Conservation (phyloP, 2,113 vertebrate species). For the Clupea harengus region DNA sequence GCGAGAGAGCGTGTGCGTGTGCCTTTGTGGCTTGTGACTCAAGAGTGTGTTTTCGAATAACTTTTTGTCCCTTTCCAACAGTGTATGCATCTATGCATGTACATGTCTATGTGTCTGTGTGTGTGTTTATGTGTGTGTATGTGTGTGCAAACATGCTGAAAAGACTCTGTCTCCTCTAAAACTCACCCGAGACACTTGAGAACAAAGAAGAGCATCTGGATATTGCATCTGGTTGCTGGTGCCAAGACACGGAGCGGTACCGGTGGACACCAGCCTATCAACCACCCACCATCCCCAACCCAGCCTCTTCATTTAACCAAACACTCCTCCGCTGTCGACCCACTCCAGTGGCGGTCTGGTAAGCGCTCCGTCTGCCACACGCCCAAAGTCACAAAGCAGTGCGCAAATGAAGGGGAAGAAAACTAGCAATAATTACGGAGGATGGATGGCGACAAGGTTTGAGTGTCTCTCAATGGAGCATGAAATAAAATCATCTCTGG, state of each 20-base stretch:
- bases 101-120: not conserved
- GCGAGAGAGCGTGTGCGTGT: not conserved
- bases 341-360: not conserved
- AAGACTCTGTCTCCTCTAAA: not conserved
- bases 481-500: conserved; percentile 2
- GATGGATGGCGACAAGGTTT: not conserved
- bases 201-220: conserved; percentile 15
- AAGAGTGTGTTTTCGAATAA: not conserved
- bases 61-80: no score
- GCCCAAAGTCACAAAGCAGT: not conserved
- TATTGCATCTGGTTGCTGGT: not conserved
- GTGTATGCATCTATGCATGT: not conserved
- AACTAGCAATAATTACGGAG: not conserved
- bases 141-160: conserved; percentile 23
- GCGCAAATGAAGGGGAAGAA: not conserved
- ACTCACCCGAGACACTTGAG: conserved; percentile 48
- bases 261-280: not conserved
- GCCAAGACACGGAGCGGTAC: not conserved
- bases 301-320: not conserved
- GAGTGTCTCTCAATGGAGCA: conserved; percentile 2
- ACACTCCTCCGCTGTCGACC: not conserved
- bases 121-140: not conserved
- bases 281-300: not conserved
- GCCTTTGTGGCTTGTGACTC: not conserved
- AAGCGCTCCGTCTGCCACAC: not conserved